Evolutionary conservation across 2,888 invertebrate species (phyloP).

Genomic region (Melinaea marsaeus): DNA sequence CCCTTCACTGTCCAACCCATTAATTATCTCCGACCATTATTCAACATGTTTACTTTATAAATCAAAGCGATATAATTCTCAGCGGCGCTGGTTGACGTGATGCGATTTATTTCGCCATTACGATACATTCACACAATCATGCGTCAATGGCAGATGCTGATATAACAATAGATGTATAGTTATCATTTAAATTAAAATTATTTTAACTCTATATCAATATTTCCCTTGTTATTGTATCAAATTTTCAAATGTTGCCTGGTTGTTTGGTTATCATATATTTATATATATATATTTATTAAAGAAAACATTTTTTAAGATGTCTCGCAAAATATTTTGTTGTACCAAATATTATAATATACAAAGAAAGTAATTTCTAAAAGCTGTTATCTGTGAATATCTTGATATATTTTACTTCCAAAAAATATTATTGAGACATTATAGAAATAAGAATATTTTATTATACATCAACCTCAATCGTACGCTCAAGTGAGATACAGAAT

Average conservation of each 20-base stretch:
- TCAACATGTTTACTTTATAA: constrained; percentile 14
- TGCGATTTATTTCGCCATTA: constrained; percentile 23
- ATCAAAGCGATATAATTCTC: constrained; percentile 17
- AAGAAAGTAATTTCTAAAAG: background rate
- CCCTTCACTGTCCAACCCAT: constrained; percentile 10
- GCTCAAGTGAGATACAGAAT: constrained; percentile 5
- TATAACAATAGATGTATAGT: constrained; percentile 2
- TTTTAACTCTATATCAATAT: background rate
- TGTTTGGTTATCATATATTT: no score
- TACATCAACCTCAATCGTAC: constrained; percentile 6
- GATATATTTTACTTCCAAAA: background rate
- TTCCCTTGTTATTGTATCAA: no score
- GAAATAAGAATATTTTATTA: constrained; percentile 2
- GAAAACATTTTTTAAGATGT: background rate
- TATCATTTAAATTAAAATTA: background rate
- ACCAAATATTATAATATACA: background rate
- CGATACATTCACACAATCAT: constrained; percentile 21
- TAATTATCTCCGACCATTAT: constrained; percentile 4
- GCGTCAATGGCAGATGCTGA: constrained; percentile 1
- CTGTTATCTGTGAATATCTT: background rate
- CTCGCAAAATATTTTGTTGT: background rate
- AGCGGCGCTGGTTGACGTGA: constrained; percentile 12
- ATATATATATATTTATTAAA: background rate
- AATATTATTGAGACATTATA: constrained; percentile 5
- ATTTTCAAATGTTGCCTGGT: no score